These are phyloP conservation scores for Dioctria rufipes DNA, from an alignment of 2,888 invertebrate genomes.

Conservation along the genomic window DNA sequence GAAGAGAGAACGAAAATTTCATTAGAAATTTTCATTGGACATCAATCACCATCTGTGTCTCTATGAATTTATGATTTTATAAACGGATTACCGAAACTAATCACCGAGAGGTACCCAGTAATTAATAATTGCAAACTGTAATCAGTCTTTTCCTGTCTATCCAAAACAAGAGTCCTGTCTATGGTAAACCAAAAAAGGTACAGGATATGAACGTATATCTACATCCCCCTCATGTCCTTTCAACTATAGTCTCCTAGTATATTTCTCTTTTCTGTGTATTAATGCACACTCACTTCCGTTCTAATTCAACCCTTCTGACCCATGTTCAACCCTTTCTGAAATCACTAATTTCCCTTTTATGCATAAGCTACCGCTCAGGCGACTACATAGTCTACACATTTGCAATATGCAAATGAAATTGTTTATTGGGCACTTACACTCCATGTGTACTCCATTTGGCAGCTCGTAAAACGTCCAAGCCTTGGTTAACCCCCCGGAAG, in stretches of 20 bases:
- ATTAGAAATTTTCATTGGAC: neutral
- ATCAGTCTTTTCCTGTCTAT: conserved; percentile 19
- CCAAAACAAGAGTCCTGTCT: neutral
- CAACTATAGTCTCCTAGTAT: neutral
- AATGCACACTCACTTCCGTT: conserved; percentile 31
- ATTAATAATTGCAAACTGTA: conserved; percentile 27
- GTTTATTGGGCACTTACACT: conserved; percentile 29
- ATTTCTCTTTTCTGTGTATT: conserved; percentile 22
- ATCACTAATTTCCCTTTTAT: conserved; percentile 56
- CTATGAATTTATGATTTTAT: neutral
- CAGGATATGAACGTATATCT: neutral
- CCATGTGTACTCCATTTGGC: conserved; percentile 16
- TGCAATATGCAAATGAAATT: conserved; percentile 47
- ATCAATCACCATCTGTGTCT: neutral
- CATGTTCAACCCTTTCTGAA: conserved; percentile 51
- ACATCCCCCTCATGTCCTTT: conserved; percentile 2
- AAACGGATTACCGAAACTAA: conserved; percentile 31
- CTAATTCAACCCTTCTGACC: conserved; percentile 45
- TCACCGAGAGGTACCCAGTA: conserved; percentile 9
- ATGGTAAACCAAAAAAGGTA: conserved; percentile 1
- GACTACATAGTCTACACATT: neutral
- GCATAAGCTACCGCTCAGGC: neutral
- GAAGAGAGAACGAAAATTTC: neutral
- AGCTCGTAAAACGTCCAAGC: neutral
- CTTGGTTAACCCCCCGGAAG: neutral